Conservation (phyloP, 2,797 vertebrate species). For the Rhynchonycteris naso region DNA sequence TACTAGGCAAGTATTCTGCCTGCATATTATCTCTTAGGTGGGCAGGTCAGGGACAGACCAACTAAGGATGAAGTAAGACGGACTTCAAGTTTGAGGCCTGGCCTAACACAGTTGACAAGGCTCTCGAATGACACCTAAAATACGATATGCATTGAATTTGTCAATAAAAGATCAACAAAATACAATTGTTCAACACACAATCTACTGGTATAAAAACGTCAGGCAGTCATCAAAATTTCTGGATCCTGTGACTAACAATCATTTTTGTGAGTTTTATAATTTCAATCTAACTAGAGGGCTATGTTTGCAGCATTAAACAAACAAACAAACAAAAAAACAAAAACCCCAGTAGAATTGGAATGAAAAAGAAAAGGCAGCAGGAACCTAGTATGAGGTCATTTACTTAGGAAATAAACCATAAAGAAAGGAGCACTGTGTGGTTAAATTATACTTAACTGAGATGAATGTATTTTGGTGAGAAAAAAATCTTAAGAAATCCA, state of each 20-base stretch:
- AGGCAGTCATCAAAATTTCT: constrained; percentile 7
- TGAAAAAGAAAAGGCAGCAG: neutral
- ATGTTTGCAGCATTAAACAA: neutral
- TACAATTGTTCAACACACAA: neutral
- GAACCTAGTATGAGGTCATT: neutral
- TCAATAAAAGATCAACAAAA: neutral
- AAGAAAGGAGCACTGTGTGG: neutral
- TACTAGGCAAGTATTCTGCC: neutral
- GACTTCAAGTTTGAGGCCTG: neutral
- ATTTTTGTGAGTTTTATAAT: neutral
- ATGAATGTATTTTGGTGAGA: neutral
- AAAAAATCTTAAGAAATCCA: neutral
- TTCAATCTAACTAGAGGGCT: neutral
- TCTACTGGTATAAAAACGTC: neutral
- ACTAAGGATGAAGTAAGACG: neutral
- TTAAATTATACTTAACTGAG: neutral
- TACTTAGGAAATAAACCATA: neutral
- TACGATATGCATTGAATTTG: neutral
- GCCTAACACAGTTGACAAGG: neutral
- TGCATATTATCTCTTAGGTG: neutral
- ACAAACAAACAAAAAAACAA: neutral
- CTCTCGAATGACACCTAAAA: neutral
- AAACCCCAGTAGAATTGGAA: neutral
- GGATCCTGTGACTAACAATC: neutral
- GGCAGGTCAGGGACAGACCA: neutral